Conservation (phyloP, 2,888 invertebrate species). For the Acleris literana region DNA sequence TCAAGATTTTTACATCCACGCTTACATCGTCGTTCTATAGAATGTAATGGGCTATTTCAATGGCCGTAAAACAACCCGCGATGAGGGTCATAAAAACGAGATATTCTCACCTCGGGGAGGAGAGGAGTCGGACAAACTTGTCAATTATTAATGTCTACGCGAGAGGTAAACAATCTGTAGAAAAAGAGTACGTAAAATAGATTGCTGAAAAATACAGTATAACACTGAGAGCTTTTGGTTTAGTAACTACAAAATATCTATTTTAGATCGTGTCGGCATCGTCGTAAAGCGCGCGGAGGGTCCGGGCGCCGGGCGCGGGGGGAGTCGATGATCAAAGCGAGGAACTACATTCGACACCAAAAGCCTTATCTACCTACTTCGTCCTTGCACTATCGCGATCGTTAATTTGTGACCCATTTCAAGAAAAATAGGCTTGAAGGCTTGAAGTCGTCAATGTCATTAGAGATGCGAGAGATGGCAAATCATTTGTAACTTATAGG, state of each 20-base stretch:
- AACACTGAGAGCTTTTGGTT: conserved; percentile 17
- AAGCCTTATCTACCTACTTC: conserved; percentile 11
- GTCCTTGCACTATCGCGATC: too few relatives aligned
- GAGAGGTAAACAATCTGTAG: conserved; percentile 13
- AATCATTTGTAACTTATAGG: too few relatives aligned
- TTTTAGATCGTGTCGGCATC: conserved; percentile 23
- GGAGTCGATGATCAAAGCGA: conserved; percentile 30
- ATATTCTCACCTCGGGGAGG: conserved; percentile 26
- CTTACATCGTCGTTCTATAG: conserved; percentile 33
- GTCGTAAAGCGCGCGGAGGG: conserved; percentile 29
- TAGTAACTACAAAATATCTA: conserved; percentile 26
- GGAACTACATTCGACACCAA: conserved; percentile 12
- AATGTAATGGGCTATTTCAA: conserved; percentile 44
- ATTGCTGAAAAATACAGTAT: conserved; percentile 1
- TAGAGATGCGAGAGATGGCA: too few relatives aligned
- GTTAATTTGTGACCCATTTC: too few relatives aligned
- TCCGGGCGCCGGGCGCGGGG: not conserved
- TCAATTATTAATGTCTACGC: conserved; percentile 20
- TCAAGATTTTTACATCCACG: conserved; percentile 32
- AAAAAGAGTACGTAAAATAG: conserved; percentile 10
- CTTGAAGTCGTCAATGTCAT: too few relatives aligned
- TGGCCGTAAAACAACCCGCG: conserved; percentile 42
- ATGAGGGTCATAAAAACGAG: conserved; percentile 38
- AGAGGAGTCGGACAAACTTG: conserved; percentile 1
- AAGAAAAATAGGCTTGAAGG: too few relatives aligned